Percentiles rank a stretch among this genome's conserved stretches.
Evolutionary conservation across 2,113 vertebrate genomes (phyloP).

Genomic region (Ochotona princeps): DNA sequence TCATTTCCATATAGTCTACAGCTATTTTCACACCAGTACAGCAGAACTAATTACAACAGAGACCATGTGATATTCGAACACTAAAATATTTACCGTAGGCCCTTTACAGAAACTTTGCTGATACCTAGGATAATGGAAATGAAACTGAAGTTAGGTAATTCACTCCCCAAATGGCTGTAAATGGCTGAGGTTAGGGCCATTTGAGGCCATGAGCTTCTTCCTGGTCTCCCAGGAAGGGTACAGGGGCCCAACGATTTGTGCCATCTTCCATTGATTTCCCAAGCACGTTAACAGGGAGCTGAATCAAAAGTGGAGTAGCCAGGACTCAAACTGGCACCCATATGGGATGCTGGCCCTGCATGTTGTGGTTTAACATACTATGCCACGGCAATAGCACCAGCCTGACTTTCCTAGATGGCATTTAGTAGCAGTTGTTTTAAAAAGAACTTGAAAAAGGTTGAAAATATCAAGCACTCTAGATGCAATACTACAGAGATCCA

Average conservation of each 20-base stretch:
- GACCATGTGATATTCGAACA: background rate
- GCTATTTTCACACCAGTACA: background rate
- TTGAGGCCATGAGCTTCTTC: no score
- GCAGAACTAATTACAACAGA: background rate
- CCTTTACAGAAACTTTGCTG: background rate
- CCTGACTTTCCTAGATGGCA: background rate
- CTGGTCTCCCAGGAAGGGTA: no score
- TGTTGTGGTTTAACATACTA: no score
- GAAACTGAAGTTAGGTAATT: background rate
- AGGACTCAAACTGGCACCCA: no score
- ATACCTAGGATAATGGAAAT: background rate
- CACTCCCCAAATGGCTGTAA: no score
- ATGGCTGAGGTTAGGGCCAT: no score
- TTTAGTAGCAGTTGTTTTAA: slow-evolving; percentile 8
- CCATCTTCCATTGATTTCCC: no score
- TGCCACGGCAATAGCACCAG: no score
- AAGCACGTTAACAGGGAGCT: no score
- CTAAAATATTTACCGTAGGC: background rate
- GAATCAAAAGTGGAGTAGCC: no score
- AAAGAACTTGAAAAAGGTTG: background rate
- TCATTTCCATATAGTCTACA: background rate
- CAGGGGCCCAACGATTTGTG: no score
- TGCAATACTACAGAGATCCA: background rate
- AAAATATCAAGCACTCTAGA: background rate
- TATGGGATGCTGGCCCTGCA: no score